Evolutionary conservation across 2,113 vertebrate species (phyloP), one percentile per base, ranked within the genome.

Genomic region (Eupsittula cactorum): DNA sequence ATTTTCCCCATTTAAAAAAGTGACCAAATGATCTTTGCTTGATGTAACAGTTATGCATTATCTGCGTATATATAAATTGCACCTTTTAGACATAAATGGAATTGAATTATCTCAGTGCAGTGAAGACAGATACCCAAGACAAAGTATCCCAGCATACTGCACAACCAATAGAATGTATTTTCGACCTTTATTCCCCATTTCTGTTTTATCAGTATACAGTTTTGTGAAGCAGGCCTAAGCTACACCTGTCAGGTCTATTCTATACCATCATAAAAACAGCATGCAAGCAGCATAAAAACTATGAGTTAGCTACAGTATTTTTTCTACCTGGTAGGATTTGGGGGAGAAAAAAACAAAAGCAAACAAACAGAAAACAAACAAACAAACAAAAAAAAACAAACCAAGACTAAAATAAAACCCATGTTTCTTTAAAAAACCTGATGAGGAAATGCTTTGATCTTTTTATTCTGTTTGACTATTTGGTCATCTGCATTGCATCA

Each of bases 21-120:
- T 21, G 17, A 64, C 8, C 13, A 86, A 82, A 59, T 3, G 1
- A 71, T 64, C 63, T 71, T 65, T 16, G 35, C 7, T 13, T 59
- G 7, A 79, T 47, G 24, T n/a, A 62, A 69, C 15, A 39, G 16
- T 53, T 50, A 39, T 2, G 7, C 64, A 13, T 24, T 67, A 74
- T 6, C 29, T 59, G 4, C 4, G 33, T 6, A 27, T 28, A 28
- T 9, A 60, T 24, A 64, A 90, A 59, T 5, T 85, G 5, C 37
- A 85, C 3, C 11, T 86, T 85, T 67, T 69, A 42, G 1, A 80
- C 4, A 65, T 19, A 70, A 52, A 70, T 6, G 8, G 52, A 92
- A 67, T 31, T 2, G 0, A 39, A 60, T 20, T 0, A 1, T 33
- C 16, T 63, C 41, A 35, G 2, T 44, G 5, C 5, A 75, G 10